Percentiles rank a stretch among this genome's conserved stretches.
Evolutionary conservation across 1,140 invertebrate genomes (phyloP).

Genomic region (Globodera rostochiensis): DNA sequence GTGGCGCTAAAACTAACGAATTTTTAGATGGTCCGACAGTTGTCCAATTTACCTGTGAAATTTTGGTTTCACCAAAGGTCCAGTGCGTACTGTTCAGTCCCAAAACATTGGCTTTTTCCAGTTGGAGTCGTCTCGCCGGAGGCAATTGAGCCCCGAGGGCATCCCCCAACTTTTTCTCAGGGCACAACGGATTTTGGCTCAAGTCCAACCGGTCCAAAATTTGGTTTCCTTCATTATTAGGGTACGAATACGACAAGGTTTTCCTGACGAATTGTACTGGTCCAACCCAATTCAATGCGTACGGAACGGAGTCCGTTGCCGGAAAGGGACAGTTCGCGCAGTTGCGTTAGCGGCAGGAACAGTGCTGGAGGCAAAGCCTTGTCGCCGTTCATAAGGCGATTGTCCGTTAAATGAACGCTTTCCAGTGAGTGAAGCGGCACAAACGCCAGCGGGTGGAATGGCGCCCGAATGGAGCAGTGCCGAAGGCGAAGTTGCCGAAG

Average conservation of each 20-base stretch:
- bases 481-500: conserved; percentile 39
- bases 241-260: background rate
- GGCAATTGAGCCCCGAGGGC: background rate
- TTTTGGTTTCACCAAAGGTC: conserved; percentile 18
- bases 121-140: conserved; percentile 2
- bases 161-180: background rate
- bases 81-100: conserved; percentile 18
- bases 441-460: conserved; percentile 13
- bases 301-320: conserved; percentile 40
- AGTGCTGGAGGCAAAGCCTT: conserved; percentile 38
- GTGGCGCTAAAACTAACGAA: background rate
- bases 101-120: conserved; percentile 20
- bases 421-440: conserved; percentile 48
- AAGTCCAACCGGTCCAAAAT: conserved; percentile 22
- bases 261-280: conserved; percentile 27
- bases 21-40: background rate
- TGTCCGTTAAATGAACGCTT: conserved; percentile 49
- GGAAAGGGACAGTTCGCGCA: conserved; percentile 36
- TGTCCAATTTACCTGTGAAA: background rate
- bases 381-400: conserved; percentile 18
- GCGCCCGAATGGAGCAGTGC: conserved; percentile 32
- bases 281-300: conserved; percentile 38
- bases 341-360: conserved; percentile 28
- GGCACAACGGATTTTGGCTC: conserved; percentile 28
- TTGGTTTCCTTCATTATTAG: background rate